These are phyloP conservation scores for Sarotherodon lohbergeri DNA, from an alignment of 2,113 vertebrate species.

Conservation along the genomic window DNA sequence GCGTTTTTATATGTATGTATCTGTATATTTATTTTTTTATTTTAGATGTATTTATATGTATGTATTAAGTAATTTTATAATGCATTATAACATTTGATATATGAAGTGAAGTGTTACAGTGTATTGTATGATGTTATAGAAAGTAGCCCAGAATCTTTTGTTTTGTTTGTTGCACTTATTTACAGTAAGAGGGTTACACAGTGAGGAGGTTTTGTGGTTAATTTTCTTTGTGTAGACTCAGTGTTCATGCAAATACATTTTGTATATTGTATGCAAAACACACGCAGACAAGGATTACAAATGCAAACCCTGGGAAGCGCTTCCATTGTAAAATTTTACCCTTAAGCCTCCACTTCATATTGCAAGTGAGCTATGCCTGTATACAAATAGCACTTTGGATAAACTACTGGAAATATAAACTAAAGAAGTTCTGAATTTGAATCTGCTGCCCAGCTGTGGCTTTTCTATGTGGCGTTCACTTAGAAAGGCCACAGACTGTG, in stretches of 20 bases:
- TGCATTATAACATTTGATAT: not conserved
- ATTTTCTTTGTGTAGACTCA: not conserved
- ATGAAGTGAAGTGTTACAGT: not conserved
- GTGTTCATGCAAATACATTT: not conserved
- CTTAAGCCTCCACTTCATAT: not conserved
- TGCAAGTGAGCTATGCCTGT: not conserved
- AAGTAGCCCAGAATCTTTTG: not conserved
- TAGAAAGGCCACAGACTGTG: not conserved
- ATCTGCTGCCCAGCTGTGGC: not conserved
- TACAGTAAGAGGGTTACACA: not conserved
- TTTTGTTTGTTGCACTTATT: not conserved
- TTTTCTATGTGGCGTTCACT: not conserved
- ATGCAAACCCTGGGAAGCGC: not conserved
- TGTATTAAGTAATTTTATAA: not conserved
- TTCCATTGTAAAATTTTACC: not conserved
- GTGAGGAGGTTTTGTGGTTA: not conserved
- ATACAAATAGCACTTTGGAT: not conserved
- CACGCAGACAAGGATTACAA: rapidly evolving
- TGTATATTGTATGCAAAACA: not conserved
- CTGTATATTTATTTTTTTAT: not conserved
- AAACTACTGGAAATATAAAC: not conserved
- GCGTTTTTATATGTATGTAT: rapidly evolving
- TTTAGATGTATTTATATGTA: not conserved
- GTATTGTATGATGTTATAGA: not conserved
- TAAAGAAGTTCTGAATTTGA: not conserved